phyloP scores from a whole-genome alignment of 1,140 invertebrate genomes.

The Hycleus phaleratus region DNA sequence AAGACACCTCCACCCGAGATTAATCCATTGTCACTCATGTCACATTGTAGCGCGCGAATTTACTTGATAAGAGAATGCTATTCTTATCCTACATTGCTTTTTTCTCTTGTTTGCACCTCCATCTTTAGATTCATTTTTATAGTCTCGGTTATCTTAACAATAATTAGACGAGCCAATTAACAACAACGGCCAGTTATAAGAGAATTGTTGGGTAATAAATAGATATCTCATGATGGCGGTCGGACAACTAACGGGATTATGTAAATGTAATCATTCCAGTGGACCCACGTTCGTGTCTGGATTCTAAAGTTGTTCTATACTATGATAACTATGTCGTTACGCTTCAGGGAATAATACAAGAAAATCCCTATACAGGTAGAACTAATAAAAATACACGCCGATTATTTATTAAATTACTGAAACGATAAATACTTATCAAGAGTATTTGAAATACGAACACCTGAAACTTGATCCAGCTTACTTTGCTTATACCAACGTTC shows the following conservation, averaged over 20 bases:
- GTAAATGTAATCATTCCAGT: constrained; percentile 34
- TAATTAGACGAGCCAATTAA: too few relatives aligned
- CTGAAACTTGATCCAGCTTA: too few relatives aligned
- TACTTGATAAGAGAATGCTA: constrained; percentile 14
- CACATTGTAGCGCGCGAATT: constrained; percentile 21
- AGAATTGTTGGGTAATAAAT: constrained; percentile 24
- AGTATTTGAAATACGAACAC: too few relatives aligned
- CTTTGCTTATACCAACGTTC: too few relatives aligned
- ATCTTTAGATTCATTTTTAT: too few relatives aligned
- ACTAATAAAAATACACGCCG: too few relatives aligned
- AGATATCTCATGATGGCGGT: constrained; percentile 31
- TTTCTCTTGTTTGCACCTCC: too few relatives aligned
- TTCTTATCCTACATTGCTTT: constrained; percentile 1
- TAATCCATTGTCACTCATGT: constrained; percentile 25
- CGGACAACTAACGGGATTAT: constrained; percentile 29
- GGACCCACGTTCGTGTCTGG: constrained; percentile 16
- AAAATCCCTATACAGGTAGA: neutral
- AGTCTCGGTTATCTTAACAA: too few relatives aligned
- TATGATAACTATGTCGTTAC: constrained; percentile 20
- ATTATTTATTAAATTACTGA: too few relatives aligned
- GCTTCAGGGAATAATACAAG: neutral
- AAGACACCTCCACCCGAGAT: constrained; percentile 16
- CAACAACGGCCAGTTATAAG: too few relatives aligned
- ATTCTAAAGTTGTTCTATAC: constrained; percentile 21
- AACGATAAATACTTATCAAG: too few relatives aligned